These are phyloP conservation scores for Torymus tubicola DNA, from an alignment of 2,888 invertebrate genomes.

Conservation along the genomic window DNA sequence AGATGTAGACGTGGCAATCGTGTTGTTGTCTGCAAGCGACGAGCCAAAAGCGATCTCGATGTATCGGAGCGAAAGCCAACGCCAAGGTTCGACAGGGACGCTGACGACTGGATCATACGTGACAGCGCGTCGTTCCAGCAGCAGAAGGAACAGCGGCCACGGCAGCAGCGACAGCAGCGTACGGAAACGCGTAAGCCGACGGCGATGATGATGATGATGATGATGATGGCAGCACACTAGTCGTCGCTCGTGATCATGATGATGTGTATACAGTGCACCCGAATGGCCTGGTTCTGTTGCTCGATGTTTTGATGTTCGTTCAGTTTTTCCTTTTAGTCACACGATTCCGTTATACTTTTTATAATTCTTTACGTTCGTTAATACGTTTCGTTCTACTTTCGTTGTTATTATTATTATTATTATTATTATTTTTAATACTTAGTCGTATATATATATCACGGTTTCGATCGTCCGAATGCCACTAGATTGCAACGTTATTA, in stretches of 20 bases:
- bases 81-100: slow-evolving; percentile 66
- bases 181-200: slow-evolving; percentile 56
- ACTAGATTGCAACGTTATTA: neutral
- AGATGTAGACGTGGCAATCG: slow-evolving; percentile 6
- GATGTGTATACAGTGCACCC: slow-evolving; percentile 33
- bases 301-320: slow-evolving; percentile 30
- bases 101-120: slow-evolving; percentile 66
- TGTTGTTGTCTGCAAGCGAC: slow-evolving; percentile 56
- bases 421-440: neutral
- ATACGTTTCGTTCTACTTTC: slow-evolving; percentile 15
- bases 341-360: slow-evolving; percentile 21
- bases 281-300: slow-evolving; percentile 69
- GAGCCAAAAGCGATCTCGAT: slow-evolving; percentile 69
- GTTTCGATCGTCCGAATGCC: slow-evolving; percentile 58
- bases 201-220: slow-evolving; percentile 45
- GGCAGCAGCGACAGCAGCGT: slow-evolving; percentile 7
- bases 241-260: slow-evolving; percentile 23
- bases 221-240: slow-evolving; percentile 39
- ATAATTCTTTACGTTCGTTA: slow-evolving; percentile 1
- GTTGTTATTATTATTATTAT: no score
- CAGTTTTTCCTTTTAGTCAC: neutral
- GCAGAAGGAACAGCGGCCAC: neutral
- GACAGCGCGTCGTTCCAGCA: slow-evolving; percentile 58
- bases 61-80: slow-evolving; percentile 67
- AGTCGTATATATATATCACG: slow-evolving; percentile 15